phyloP scores from a whole-genome alignment of 2,888 invertebrate genomes.

The Polydrusus cervinus region DNA sequence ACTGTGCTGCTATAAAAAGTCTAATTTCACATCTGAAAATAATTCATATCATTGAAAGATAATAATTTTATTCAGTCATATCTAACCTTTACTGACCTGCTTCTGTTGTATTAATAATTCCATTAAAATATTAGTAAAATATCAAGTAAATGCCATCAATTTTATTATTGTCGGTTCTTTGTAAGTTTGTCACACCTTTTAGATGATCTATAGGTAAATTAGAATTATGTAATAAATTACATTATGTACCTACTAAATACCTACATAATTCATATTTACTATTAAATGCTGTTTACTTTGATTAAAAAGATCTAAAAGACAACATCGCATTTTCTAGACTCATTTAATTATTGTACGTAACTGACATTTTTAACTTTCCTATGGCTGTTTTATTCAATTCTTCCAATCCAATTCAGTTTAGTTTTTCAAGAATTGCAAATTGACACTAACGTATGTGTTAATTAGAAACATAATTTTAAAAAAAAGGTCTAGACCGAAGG shows the following conservation, averaged over 20 bases:
- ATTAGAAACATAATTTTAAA: too few species aligned
- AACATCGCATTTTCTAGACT: too few species aligned
- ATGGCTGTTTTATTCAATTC: too few species aligned
- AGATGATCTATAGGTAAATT: not conserved
- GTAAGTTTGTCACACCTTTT: slow-evolving; percentile 6
- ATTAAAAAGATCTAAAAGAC: too few species aligned
- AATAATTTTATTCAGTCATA: not conserved
- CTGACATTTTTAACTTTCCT: too few species aligned
- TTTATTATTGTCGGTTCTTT: not conserved
- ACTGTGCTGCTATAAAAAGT: not conserved
- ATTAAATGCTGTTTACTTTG: too few species aligned
- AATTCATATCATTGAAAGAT: slow-evolving; percentile 1
- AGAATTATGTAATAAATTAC: not conserved
- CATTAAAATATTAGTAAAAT: slow-evolving; percentile 16
- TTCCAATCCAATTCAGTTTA: too few species aligned
- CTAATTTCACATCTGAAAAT: not conserved
- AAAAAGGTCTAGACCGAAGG: too few species aligned
- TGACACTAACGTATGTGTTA: too few species aligned
- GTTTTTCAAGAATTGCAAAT: too few species aligned
- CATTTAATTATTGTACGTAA: too few species aligned
- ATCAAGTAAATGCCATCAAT: slow-evolving; percentile 10
- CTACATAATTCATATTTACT: too few species aligned
- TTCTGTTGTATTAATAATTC: slow-evolving; percentile 16
- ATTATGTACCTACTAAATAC: not conserved
- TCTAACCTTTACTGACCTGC: not conserved